These are phyloP conservation scores for Salvelinus alpinus DNA, from an alignment of 2,113 vertebrate genomes.

Conservation along the genomic window DNA sequence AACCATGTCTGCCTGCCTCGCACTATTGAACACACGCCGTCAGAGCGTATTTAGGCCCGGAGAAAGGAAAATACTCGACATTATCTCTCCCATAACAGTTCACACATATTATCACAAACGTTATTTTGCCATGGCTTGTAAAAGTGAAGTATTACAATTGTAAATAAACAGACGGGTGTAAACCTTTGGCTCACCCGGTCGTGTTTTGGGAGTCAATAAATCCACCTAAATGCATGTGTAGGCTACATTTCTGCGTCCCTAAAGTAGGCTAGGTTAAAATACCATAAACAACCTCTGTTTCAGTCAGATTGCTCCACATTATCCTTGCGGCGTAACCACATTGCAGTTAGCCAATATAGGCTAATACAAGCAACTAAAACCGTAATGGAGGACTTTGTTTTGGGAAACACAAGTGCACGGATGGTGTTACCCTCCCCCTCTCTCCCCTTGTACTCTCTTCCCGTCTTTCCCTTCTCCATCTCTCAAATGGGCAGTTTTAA, in stretches of 20 bases:
- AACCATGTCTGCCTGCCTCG: constrained; percentile 12
- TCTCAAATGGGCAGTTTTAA: constrained; percentile 53
- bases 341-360: constrained; percentile 3
- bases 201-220: constrained; percentile 17
- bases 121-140: not conserved
- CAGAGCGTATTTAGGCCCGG: not conserved
- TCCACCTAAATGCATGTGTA: constrained; percentile 7
- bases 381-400: constrained; percentile 7
- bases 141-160: not conserved
- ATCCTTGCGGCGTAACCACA: not conserved
- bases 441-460: not conserved
- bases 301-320: not conserved
- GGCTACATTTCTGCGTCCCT: too few relatives aligned
- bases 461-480: constrained; percentile 7
- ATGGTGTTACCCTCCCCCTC: not conserved
- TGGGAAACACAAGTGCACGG: constrained; percentile 13
- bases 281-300: not conserved
- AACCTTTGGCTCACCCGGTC: constrained; percentile 37
- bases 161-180: constrained; percentile 35
- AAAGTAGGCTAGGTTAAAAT: not conserved
- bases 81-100: not conserved
- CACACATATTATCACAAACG: too few relatives aligned
- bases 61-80: not conserved
- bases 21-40: not conserved
- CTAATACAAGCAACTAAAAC: constrained; percentile 1